A percentile compares a stretch with the other conserved stretches of the same genome.
Evolutionary conservation across 2,113 vertebrate species (phyloP).

Genomic region (Sardina pilchardus): DNA sequence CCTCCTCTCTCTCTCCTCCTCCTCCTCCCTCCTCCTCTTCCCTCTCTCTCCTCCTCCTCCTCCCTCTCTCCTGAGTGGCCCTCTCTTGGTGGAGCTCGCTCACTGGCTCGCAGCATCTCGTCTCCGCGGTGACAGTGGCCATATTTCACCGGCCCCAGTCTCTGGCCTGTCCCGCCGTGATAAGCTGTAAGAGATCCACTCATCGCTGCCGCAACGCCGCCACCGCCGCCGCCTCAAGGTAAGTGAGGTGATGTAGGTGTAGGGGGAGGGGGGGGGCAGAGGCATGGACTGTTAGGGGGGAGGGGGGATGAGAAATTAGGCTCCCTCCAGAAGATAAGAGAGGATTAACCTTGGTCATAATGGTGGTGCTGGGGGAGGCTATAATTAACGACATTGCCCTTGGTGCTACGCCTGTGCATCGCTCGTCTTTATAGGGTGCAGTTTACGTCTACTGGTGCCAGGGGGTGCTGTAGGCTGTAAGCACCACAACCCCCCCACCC

Average conservation of each 20-base stretch:
- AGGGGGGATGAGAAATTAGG: conserved; percentile 79
- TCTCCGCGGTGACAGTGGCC: conserved; percentile 78
- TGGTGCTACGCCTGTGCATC: conserved; percentile 67
- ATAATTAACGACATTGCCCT: conserved; percentile 90
- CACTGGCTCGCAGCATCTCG: conserved; percentile 37
- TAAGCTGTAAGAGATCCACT: conserved; percentile 96
- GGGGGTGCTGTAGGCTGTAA: neutral
- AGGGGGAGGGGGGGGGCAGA: conserved; percentile 49
- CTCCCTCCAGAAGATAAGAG: conserved; percentile 72
- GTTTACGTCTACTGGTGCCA: conserved; percentile 29
- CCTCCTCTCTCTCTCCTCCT: neutral
- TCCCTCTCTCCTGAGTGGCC: conserved; percentile 14
- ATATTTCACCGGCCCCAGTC: conserved; percentile 83
- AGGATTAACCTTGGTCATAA: conserved; percentile 94
- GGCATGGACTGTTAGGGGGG: conserved; percentile 44
- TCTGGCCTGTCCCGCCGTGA: conserved; percentile 81
- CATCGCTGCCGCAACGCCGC: conserved; percentile 63
- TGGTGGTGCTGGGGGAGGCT: conserved; percentile 66
- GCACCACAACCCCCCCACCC: neutral
- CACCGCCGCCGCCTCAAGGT: conserved; percentile 66
- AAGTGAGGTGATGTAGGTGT: conserved; percentile 50
- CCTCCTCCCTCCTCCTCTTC: neutral
- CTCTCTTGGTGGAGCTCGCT: conserved; percentile 26
- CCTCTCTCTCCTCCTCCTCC: neutral
- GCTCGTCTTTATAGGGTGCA: conserved; percentile 55